phyloP scores from a whole-genome alignment of 2,888 invertebrate species.

The Byasa hedistus region DNA sequence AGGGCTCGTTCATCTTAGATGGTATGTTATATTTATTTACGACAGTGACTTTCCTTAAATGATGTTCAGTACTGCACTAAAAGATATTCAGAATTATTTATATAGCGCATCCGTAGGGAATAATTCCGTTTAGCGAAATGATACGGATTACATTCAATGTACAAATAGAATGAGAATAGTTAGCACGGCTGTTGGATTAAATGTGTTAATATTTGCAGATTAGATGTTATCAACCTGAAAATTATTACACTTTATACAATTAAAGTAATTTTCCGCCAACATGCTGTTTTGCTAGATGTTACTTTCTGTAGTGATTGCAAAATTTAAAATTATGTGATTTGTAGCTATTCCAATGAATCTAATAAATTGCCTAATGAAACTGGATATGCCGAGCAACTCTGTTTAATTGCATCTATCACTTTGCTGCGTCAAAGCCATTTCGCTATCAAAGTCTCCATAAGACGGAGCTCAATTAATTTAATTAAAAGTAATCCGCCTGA shows the following conservation, averaged over 20 bases:
- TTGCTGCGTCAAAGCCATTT: slow-evolving; percentile 1
- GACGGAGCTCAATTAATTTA: slow-evolving; percentile 10
- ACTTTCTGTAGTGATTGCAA: too few species aligned
- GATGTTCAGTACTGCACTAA: neutral
- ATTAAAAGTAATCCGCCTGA: slow-evolving; percentile 13
- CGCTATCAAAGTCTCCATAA: slow-evolving; percentile 2
- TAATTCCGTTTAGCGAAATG: neutral
- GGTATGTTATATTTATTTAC: slow-evolving; percentile 9
- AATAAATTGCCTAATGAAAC: neutral
- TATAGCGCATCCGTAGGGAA: neutral
- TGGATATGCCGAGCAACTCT: neutral
- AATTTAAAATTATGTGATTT: neutral
- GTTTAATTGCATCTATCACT: slow-evolving; percentile 17
- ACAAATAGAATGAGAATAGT: neutral
- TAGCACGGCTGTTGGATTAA: neutral
- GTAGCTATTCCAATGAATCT: neutral
- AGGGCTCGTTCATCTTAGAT: neutral
- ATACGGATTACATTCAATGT: neutral
- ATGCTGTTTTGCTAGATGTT: too few species aligned
- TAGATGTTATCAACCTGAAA: neutral
- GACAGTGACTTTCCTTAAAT: slow-evolving; percentile 6
- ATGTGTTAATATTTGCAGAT: slow-evolving; percentile 4
- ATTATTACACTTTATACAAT: neutral
- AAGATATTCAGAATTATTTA: neutral
- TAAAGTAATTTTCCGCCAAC: neutral